Conservation (phyloP, 2,113 vertebrate genomes). For the Galbula dea region DNA sequence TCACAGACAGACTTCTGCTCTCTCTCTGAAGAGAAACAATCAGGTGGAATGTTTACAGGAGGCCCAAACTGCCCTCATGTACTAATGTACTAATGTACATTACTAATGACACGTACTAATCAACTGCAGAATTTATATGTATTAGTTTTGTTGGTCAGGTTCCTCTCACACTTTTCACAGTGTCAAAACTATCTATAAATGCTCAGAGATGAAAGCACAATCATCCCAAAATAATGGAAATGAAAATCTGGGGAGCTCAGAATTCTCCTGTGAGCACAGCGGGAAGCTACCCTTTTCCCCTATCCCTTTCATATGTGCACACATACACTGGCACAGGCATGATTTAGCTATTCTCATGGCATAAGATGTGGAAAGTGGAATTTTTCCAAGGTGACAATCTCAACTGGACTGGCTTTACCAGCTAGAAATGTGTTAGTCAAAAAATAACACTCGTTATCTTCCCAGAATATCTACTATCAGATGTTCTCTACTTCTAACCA, state of each 20-base stretch:
- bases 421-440: not conserved
- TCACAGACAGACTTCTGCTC: too few relatives aligned
- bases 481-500: not conserved
- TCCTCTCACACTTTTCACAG: not conserved
- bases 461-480: not conserved
- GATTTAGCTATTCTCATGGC: not conserved
- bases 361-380: not conserved
- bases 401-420: not conserved
- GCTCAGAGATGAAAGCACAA: not conserved
- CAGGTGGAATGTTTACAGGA: not conserved
- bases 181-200: not conserved
- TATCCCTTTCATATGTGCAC: accelerated
- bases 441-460: not conserved
- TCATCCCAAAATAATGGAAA: not conserved
- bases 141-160: not conserved
- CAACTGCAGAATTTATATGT: not conserved
- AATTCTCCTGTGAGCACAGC: not conserved
- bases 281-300: not conserved
- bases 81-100: too few relatives aligned
- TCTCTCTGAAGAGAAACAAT: not conserved
- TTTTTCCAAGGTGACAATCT: not conserved
- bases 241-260: not conserved
- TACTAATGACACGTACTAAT: not conserved
- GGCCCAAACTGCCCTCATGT: not conserved
- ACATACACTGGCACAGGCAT: not conserved